Percentiles rank a stretch among this genome's conserved stretches.
These are phyloP conservation scores for Enteromius mattozi DNA, from an alignment of 2,797 vertebrate species.

Conservation along the genomic window DNA sequence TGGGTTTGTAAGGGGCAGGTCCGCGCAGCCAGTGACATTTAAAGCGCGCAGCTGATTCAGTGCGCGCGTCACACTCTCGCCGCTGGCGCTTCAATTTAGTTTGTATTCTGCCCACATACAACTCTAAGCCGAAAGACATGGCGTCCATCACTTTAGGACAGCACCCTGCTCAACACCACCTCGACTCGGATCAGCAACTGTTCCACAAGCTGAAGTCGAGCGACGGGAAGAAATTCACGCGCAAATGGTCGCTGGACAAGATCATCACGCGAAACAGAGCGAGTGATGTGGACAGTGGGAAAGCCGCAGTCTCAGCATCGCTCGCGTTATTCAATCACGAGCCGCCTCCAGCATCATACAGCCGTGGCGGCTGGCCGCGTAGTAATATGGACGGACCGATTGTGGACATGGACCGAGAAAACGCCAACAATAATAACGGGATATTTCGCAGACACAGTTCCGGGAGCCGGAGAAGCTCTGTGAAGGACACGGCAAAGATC, in stretches of 20 bases:
- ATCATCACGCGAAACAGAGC: slow-evolving; percentile 40
- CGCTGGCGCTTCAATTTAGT: slow-evolving; percentile 68
- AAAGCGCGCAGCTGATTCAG: slow-evolving; percentile 55
- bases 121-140: slow-evolving; percentile 67
- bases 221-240: slow-evolving; percentile 71
- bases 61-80: slow-evolving; percentile 64
- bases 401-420: slow-evolving; percentile 42
- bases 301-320: slow-evolving; percentile 53
- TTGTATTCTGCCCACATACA: slow-evolving; percentile 68
- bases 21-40: slow-evolving; percentile 66
- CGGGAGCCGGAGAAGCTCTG: slow-evolving; percentile 54
- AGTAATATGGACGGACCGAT: slow-evolving; percentile 59
- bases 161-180: slow-evolving; percentile 74
- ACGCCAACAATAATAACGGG: slow-evolving; percentile 60
- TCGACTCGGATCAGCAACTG: slow-evolving; percentile 77
- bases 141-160: slow-evolving; percentile 78
- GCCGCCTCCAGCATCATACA: slow-evolving; percentile 38
- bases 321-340: slow-evolving; percentile 43
- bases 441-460: slow-evolving; percentile 47
- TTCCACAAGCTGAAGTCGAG: slow-evolving; percentile 71
- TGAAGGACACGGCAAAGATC: slow-evolving; percentile 48
- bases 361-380: slow-evolving; percentile 68
- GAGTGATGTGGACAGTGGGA: slow-evolving; percentile 36
- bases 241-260: slow-evolving; percentile 51
- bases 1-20: slow-evolving; percentile 35